Evolutionary conservation across 2,113 vertebrate genomes (phyloP), one percentile per base, ranked within the genome.

Genomic region (Epinephelus lanceolatus): DNA sequence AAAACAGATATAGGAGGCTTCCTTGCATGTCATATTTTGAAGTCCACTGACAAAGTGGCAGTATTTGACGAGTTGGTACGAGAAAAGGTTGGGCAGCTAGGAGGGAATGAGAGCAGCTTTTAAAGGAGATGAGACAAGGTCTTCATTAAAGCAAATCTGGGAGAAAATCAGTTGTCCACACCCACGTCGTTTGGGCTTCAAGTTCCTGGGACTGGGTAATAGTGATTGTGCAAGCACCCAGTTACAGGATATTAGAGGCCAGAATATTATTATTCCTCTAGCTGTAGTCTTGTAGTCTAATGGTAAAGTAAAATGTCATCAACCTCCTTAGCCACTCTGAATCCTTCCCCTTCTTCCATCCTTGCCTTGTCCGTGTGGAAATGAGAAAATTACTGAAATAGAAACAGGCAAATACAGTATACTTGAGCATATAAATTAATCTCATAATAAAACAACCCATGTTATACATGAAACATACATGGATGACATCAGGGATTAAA

Each of bases 281-380:
- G 8, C 10, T 40, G 12, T 59, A 73, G 49, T 52, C 21, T 71
- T 76, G 4, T 47, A 61, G 78, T 62, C 4, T 33, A 80, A 79
- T 61, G 79, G 73, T 87, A 87, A 89, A 93, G 79, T 70, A 76
- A 25, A 60, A 19, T 11, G 45, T 33, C 51, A 25, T 51, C 18
- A 27, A 52, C 66, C 47, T 68, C 47, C 49, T 30, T 9, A 13
- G 47, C 47, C 30, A 49, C 33, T 51, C 27, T n/a, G 0, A 73
- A 42, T 45, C 33, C 40, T 60, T 51, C 53, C 76, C 12, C 47
- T 72, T 47, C 23, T 30, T 30, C 42, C 21, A 30, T 71, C n/a
- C 21, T 30, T 42, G 4, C 57, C 45, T 66, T 66, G 27, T 33
- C 25, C 10, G 27, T 75, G 5, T 70, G 71, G 51, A 53, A 25